Conservation (phyloP, 2,888 invertebrate genomes). For the Amblyteles armatorius region DNA sequence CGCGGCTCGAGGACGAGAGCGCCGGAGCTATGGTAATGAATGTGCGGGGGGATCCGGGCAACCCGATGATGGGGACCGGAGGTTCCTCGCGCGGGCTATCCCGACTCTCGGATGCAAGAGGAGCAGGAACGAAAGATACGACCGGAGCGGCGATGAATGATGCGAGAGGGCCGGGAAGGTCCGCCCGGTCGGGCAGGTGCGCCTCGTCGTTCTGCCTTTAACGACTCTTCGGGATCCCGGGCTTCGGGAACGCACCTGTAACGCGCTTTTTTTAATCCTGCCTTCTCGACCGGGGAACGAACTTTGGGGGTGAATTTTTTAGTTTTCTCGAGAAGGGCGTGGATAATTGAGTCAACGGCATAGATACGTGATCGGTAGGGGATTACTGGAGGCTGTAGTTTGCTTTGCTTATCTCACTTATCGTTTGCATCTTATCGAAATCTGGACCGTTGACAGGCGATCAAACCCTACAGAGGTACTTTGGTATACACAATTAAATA, state of each 20-base stretch:
- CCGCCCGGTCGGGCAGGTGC: slow-evolving; percentile 75
- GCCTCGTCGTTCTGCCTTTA: slow-evolving; percentile 73
- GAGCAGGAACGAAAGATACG: slow-evolving; percentile 64
- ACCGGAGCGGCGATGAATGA: slow-evolving; percentile 78
- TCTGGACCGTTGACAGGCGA: no score
- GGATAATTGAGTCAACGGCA: neutral
- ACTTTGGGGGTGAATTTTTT: neutral
- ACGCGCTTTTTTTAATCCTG: slow-evolving; percentile 44
- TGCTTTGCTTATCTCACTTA: neutral
- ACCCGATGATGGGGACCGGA: slow-evolving; percentile 53
- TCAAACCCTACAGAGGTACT: no score
- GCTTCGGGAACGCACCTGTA: slow-evolving; percentile 76
- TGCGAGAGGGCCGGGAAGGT: slow-evolving; percentile 63
- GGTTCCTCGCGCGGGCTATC: slow-evolving; percentile 34
- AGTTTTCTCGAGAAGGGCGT: neutral
- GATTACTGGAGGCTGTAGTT: neutral
- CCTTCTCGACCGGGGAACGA: neutral
- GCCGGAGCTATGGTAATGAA: slow-evolving; percentile 65
- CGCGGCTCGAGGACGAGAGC: slow-evolving; percentile 7
- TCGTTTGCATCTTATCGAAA: no score
- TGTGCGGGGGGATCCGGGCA: slow-evolving; percentile 57
- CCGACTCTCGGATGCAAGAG: slow-evolving; percentile 31
- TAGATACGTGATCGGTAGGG: neutral
- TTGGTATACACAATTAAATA: no score
- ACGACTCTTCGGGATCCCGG: slow-evolving; percentile 76